Evolutionary conservation across 2,888 invertebrate species (phyloP).

Genomic region (Cantharis lateralis): DNA sequence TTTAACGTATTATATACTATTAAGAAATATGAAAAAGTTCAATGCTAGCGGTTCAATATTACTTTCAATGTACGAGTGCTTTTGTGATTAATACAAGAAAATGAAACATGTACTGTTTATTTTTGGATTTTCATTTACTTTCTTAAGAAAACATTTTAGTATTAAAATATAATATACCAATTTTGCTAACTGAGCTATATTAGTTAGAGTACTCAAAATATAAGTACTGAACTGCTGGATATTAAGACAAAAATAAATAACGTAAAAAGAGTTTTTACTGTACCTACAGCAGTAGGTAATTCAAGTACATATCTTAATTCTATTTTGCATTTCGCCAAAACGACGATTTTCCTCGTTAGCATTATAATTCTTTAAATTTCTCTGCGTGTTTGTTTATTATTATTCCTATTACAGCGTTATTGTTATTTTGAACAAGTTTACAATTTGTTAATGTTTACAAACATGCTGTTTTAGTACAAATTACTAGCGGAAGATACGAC

Average conservation of each 20-base stretch:
- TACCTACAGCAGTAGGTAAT: too few relatives aligned
- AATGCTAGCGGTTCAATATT: neutral
- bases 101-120: neutral
- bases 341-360: neutral
- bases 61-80: neutral
- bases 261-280: too few relatives aligned
- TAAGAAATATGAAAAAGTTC: neutral
- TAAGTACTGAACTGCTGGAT: too few relatives aligned
- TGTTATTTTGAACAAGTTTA: conserved; percentile 5
- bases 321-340: too few relatives aligned
- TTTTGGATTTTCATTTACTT: neutral
- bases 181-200: too few relatives aligned
- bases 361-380: neutral
- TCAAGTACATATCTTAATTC: neutral
- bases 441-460: conserved; percentile 10
- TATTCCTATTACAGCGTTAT: neutral
- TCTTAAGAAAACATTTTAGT: neutral
- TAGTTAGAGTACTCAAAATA: too few relatives aligned
- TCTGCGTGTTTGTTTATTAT: neutral
- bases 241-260: too few relatives aligned
- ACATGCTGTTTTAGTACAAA: conserved; percentile 12
- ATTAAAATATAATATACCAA: neutral
- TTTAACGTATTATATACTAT: neutral
- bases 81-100: neutral
- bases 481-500: conserved; percentile 13